These are phyloP conservation scores for Gadopsis bispinosus DNA, from an alignment of 2,797 vertebrate genomes.

Conservation along the genomic window DNA sequence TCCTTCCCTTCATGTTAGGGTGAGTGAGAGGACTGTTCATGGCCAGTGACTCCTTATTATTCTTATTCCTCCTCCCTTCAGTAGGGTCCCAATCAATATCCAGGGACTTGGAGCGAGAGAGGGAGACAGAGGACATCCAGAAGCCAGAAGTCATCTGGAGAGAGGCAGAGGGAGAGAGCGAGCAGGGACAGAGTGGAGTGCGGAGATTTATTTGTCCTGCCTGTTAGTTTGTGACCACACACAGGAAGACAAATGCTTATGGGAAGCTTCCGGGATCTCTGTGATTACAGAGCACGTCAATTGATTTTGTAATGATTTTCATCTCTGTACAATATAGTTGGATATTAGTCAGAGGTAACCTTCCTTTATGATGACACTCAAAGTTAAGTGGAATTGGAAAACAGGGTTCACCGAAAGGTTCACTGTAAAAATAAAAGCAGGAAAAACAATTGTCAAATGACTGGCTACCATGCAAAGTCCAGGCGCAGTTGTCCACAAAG, in stretches of 20 bases:
- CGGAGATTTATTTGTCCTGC: conserved; percentile 77
- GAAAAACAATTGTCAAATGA: too few relatives aligned
- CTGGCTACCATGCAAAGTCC: too few relatives aligned
- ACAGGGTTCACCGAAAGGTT: conserved; percentile 37
- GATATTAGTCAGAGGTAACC: conserved; percentile 57
- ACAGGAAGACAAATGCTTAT: conserved; percentile 72
- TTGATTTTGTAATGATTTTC: conserved; percentile 77
- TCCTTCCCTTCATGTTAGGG: conserved; percentile 69
- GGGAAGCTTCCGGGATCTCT: conserved; percentile 62
- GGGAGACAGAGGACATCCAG: conserved; percentile 65
- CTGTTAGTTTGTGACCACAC: conserved; percentile 73
- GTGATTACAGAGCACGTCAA: conserved; percentile 67
- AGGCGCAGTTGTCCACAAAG: too few relatives aligned
- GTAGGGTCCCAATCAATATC: conserved; percentile 81
- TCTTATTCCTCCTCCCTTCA: conserved; percentile 76
- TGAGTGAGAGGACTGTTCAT: conserved; percentile 77
- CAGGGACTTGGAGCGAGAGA: conserved; percentile 70
- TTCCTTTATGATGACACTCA: conserved; percentile 59
- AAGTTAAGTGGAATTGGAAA: conserved; percentile 52
- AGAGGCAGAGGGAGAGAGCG: conserved; percentile 42
- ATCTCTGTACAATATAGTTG: conserved; percentile 50
- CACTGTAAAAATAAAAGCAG: too few relatives aligned
- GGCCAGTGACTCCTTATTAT: conserved; percentile 82
- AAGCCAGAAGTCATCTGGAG: conserved; percentile 60
- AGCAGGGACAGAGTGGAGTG: conserved; percentile 69